A percentile compares a stretch with the other conserved stretches of the same genome.
Evolutionary conservation across 2,888 invertebrate species (phyloP).

Genomic region (Gonocerus acuteangulatus): DNA sequence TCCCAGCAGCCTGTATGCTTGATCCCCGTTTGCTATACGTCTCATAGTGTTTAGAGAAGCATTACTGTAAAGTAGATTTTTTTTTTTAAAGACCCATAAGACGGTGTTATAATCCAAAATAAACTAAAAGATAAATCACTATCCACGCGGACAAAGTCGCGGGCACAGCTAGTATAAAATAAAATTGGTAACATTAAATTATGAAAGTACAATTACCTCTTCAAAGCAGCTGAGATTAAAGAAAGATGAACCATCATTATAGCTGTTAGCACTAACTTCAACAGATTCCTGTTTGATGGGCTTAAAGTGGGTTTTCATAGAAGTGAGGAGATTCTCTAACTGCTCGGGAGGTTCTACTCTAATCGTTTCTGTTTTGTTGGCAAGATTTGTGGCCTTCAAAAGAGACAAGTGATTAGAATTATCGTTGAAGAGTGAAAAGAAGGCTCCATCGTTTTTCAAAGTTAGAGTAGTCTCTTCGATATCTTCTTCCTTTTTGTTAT

Average conservation of each 20-base stretch:
- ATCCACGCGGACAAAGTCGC: no score
- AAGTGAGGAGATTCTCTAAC: conserved; percentile 66
- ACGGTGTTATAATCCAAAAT: no score
- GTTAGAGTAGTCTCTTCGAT: conserved; percentile 43
- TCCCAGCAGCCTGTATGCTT: no score
- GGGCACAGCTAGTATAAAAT: no score
- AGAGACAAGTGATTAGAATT: conserved; percentile 23
- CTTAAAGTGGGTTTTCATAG: conserved; percentile 73
- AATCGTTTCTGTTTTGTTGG: conserved; percentile 23
- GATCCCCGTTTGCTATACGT: no score
- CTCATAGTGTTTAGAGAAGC: no score
- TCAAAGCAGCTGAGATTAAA: conserved; percentile 56
- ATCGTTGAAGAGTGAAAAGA: conserved; percentile 36
- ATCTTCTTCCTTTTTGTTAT: conserved; percentile 39
- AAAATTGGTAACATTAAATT: background rate
- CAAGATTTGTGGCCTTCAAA: conserved; percentile 16
- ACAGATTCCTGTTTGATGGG: conserved; percentile 54
- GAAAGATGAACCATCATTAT: conserved; percentile 66
- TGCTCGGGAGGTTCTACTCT: conserved; percentile 40
- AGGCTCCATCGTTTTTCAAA: conserved; percentile 45
- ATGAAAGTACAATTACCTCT: conserved; percentile 47
- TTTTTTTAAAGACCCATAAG: no score
- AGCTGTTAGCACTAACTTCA: conserved; percentile 37
- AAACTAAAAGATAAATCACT: no score
- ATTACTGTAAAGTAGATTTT: no score